Base-by-base conservation (phyloP, 2,888 invertebrate species). In the Cinara cedri region DNA sequence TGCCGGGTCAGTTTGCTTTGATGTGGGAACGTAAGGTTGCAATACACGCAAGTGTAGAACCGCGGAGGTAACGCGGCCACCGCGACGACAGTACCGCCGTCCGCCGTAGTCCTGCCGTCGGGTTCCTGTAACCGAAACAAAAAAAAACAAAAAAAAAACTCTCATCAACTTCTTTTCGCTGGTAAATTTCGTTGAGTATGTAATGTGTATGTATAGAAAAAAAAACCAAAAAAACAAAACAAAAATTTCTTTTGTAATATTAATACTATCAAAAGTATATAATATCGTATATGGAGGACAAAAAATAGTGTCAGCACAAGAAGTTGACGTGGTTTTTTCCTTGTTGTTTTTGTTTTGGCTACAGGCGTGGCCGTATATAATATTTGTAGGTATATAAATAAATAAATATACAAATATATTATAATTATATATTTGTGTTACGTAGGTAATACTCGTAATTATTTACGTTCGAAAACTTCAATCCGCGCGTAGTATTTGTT, bases 81-180 rank as follows among this genome's bases (percentile, higher is more conserved):
- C 19, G 46, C n/a, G 26, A 60, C 72, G 60, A 60, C 60, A 26
- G 26, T 19, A 6, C n/a, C 13, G n/a, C 26, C 66, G 24, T 57
- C 24, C 55, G 71, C 6, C 11, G 72, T 63, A 83, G 86, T 86
- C 85, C 87, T 88, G 87, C 89, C 88, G 89, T 90, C 90, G 90
- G 91, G 90, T 91, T 94, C 94, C 94, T 94, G 94, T 93, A 93
- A 94, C 93, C 92, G 93, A 91, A 91, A 91, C 90, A 90, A 90
- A 87, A 81, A 62, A 82, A 80, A 81, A 71, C 55, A 81, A 66
- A 66, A 80, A 70, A 80, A 81, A 72, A 80, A 80, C 54, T 60
- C 60, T 81, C 81, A 82, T 81, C 82, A 81, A 82, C 81, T 82
- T 82, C 82, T 72, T 71, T 81, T 81, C 80, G 72, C 72, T 81